Base-by-base conservation (phyloP, 2,888 invertebrate genomes). In the Aphidoletes aphidimyza region DNA sequence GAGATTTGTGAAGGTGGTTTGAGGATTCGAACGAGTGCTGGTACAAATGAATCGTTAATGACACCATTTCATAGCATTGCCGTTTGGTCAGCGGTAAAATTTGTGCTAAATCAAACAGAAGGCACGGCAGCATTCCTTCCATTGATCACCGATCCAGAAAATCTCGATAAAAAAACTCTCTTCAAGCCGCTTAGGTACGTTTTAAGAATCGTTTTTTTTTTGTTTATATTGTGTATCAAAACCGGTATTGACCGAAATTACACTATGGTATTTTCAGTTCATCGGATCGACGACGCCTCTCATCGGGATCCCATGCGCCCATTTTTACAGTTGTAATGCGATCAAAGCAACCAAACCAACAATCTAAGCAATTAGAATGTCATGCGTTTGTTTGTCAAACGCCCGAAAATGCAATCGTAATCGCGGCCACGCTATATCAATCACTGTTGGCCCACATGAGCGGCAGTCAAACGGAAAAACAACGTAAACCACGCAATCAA, bases 271-370 rank as follows among this genome's bases (percentile, higher is more conserved):
- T 78, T 34, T 78, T 14, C 86, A 92, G 88, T 89, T 89, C 88
- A 85, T 88, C 88, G 85, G 89, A 89, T 86, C 87, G 89, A 86
- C 85, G 88, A 86, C 90, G 88, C 86, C 89, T 88, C 88, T 91
- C 91, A 88, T 87, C 88, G 1, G 91, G 91, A 36, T 88, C 93
- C 26, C 96, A 96, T 90, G 95, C 95, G 22, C 96, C 96, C 0
- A 92, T 97, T 87, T 96, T 97, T 90, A 95, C 96, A 83, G 96
- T 97, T 39, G 96, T 97, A 85, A 97, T 97, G 96, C 93, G 96
- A 87, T 91, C 91, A 34, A 92, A 93, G 84, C 95, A 94, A 83
- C 93, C 94, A 34, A 39, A 42, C 42, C 94, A 95, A 83, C 93
- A 94, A 34, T 94, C 95, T 1, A 95, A 95, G 88, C 93, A 95